Evolutionary conservation across 1,140 invertebrate species (phyloP).

Genomic region (Aphidius ervi): DNA sequence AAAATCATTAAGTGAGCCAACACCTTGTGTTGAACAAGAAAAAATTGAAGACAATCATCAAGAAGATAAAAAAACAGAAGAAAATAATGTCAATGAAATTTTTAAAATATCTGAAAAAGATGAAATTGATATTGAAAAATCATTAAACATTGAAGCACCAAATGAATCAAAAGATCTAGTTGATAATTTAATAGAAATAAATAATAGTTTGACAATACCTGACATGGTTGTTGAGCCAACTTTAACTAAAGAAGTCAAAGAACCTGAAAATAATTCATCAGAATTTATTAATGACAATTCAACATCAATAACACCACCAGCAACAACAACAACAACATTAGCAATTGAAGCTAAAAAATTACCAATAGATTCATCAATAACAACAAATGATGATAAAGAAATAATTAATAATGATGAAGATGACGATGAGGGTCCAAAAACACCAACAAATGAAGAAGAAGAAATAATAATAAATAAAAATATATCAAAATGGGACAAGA

Average conservation of each 20-base stretch:
- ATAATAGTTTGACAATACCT: conserved; percentile 25
- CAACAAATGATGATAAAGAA: background rate
- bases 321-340: too few relatives aligned
- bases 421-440: conserved; percentile 32
- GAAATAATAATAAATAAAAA: conserved; percentile 19
- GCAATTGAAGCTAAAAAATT: too few relatives aligned
- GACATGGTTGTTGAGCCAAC: background rate
- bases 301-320: too few relatives aligned
- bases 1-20: background rate
- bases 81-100: background rate
- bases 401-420: conserved; percentile 5
- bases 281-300: too few relatives aligned
- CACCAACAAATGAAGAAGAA: conserved; percentile 35
- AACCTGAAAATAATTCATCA: too few relatives aligned
- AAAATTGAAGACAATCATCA: background rate
- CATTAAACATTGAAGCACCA: background rate
- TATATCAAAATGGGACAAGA: conserved; percentile 46
- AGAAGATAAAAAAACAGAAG: background rate
- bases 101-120: background rate
- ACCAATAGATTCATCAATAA: too few relatives aligned
- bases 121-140: background rate
- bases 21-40: background rate
- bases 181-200: conserved; percentile 7
- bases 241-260: too few relatives aligned
- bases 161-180: conserved; percentile 7